Evolutionary conservation across 2,888 invertebrate genomes (phyloP).

Genomic region (Prionchulus punctatus): DNA sequence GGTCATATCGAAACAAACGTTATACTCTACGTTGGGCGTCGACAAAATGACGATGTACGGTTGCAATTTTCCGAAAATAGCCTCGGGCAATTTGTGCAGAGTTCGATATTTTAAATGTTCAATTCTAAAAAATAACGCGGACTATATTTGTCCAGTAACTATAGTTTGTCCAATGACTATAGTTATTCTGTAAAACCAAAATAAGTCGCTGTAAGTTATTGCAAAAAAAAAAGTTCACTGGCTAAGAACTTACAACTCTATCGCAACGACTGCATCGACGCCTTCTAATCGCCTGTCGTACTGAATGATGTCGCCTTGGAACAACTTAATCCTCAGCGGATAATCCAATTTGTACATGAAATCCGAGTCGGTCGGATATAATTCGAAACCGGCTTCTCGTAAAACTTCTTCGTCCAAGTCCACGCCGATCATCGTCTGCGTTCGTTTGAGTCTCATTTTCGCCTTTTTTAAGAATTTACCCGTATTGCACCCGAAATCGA

Average conservation of each 20-base stretch:
- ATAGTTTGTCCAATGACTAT: no score
- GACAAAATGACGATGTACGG: conserved; percentile 34
- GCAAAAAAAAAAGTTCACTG: no score
- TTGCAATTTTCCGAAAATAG: conserved; percentile 28
- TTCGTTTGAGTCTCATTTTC: neutral
- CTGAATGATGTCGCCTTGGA: conserved; percentile 14
- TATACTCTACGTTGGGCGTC: conserved; percentile 37
- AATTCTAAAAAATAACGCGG: conserved; percentile 25
- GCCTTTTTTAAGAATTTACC: neutral
- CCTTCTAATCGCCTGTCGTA: conserved; percentile 15
- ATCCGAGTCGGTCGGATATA: neutral
- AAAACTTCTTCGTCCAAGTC: conserved; percentile 4
- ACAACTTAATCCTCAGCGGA: neutral
- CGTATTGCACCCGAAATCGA: conserved; percentile 5
- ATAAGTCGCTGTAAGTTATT: no score
- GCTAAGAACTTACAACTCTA: conserved; percentile 19
- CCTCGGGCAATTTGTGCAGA: conserved; percentile 23
- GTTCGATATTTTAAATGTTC: conserved; percentile 32
- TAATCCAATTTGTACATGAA: neutral
- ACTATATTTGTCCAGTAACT: neutral
- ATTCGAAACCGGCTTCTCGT: neutral
- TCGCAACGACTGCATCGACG: conserved; percentile 16
- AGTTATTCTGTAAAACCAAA: no score
- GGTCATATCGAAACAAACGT: conserved; percentile 28
- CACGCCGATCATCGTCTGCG: neutral